Evolutionary conservation across 2,888 invertebrate species (phyloP).

Genomic region (Patella depressa): DNA sequence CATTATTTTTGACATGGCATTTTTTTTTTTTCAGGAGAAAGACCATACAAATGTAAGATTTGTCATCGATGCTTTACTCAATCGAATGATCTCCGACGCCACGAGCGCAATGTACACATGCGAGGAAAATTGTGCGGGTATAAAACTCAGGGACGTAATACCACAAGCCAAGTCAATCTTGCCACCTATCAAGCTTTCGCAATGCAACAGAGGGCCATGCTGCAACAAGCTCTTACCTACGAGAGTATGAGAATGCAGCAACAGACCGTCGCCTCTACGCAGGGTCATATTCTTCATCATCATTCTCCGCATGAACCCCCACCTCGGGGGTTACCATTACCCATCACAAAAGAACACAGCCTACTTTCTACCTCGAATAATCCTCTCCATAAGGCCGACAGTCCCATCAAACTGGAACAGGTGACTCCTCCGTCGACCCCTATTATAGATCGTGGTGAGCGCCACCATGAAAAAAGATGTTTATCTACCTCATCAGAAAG

Average conservation of each 20-base stretch:
- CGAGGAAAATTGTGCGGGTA: constrained; percentile 61
- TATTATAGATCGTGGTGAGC: constrained; percentile 34
- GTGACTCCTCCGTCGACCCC: constrained; percentile 54
- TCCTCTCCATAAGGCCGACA: constrained; percentile 29
- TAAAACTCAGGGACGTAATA: constrained; percentile 41
- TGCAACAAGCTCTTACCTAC: constrained; percentile 62
- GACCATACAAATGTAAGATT: constrained; percentile 63
- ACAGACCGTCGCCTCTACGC: constrained; percentile 24
- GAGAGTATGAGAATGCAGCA: constrained; percentile 50
- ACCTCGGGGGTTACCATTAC: constrained; percentile 18
- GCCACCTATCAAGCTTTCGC: constrained; percentile 63
- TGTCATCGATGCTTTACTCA: constrained; percentile 65
- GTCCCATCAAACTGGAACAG: constrained; percentile 60
- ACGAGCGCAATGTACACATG: constrained; percentile 66
- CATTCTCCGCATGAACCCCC: constrained; percentile 16
- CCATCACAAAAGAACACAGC: constrained; percentile 27
- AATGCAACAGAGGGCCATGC: constrained; percentile 58
- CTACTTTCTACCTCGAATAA: constrained; percentile 25
- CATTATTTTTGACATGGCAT: too few species aligned
- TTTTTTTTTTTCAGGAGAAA: constrained; percentile 18
- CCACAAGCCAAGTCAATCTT: constrained; percentile 52
- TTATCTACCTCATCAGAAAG: constrained; percentile 21
- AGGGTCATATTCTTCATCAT: constrained; percentile 17
- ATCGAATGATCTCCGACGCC: constrained; percentile 62
- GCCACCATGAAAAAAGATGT: constrained; percentile 22